Conservation (phyloP, 2,888 invertebrate genomes). For the Epinotia bilunana region DNA sequence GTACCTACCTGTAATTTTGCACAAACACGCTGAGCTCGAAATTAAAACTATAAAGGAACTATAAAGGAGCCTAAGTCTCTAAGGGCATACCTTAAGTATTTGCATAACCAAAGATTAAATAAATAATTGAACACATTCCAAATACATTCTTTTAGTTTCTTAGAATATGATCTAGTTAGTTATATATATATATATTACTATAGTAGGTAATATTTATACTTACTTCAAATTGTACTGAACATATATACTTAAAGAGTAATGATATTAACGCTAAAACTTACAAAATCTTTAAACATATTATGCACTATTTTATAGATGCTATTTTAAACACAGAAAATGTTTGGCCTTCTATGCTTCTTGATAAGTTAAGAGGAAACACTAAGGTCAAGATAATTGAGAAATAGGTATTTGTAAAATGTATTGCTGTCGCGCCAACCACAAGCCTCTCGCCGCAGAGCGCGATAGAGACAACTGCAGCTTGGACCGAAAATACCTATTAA, state of each 20-base stretch:
- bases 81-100: conserved; percentile 42
- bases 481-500: no score
- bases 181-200: neutral
- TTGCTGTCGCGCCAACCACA: no score
- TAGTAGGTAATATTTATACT: neutral
- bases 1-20: neutral
- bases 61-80: neutral
- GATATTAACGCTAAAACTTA: neutral
- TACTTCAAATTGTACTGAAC: neutral
- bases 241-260: neutral
- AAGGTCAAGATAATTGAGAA: no score
- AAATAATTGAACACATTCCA: conserved; percentile 37
- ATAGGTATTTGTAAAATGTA: no score
- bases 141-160: conserved; percentile 1
- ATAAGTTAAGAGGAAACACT: no score
- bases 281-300: neutral
- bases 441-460: no score
- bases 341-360: neutral
- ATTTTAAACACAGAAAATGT: neutral
- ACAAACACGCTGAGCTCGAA: conserved; percentile 16
- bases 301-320: neutral
- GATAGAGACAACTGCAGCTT: no score
- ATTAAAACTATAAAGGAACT: conserved; percentile 14
- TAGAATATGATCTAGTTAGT: neutral
- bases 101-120: conserved; percentile 51